These are phyloP conservation scores for Phylloscopus collybita DNA, from an alignment of 2,797 vertebrate species.

Conservation along the genomic window DNA sequence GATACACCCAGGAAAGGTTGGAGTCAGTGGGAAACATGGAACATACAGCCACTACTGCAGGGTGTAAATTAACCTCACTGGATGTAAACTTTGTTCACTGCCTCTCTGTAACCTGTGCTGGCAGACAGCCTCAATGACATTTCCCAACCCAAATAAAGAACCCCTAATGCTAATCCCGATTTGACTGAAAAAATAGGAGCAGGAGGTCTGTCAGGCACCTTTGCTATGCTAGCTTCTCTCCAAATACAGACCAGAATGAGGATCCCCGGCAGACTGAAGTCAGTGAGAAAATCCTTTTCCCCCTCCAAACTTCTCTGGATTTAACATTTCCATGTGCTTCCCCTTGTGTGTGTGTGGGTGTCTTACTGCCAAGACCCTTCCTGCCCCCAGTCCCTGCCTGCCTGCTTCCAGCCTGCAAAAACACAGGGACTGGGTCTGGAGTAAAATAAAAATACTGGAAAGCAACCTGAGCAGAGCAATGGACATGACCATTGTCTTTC, in stretches of 20 bases:
- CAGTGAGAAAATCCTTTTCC: background rate
- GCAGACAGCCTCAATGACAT: background rate
- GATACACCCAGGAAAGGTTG: background rate
- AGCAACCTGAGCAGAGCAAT: background rate
- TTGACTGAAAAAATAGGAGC: background rate
- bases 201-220: background rate
- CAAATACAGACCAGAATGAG: background rate
- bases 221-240: background rate
- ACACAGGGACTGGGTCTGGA: background rate
- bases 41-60: background rate
- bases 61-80: background rate
- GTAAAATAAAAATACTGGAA: background rate
- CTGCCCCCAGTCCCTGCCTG: background rate
- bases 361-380: background rate
- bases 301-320: background rate
- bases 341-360: background rate
- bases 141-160: background rate
- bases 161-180: background rate
- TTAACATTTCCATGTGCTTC: background rate
- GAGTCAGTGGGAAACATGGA: background rate
- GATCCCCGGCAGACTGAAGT: background rate
- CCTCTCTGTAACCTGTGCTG: background rate
- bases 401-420: background rate
- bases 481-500: rapidly evolving
- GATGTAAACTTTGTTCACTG: background rate